Base-by-base conservation (phyloP, 2,888 invertebrate genomes). In the Kuschelorhynchus macadamiae region DNA sequence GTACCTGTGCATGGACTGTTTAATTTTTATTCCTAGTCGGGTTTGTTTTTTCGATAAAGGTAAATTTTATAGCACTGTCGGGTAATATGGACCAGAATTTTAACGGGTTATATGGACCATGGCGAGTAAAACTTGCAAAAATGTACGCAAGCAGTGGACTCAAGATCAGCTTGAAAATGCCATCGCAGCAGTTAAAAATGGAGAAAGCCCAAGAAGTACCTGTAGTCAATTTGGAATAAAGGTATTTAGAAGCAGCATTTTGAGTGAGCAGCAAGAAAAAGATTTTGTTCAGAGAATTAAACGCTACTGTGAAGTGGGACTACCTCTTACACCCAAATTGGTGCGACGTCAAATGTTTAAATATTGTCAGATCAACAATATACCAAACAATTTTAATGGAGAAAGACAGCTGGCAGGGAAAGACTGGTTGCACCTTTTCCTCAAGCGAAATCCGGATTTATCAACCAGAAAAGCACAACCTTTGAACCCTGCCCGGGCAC, bases 401-500 rank as follows among this genome's bases (percentile, higher is more conserved):
- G 46, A 57, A 17, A 57, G 46, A 16, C 44, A 57, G 32, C 25
- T 32, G 14, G 46, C 57, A 12, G 57, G 57, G 14, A 57, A 44
- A 17, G 57, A 57, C 46, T 57, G 57, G 57, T 18, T 46, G 14
- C 17, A 18, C n/a, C 16, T 57, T n/a, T 57, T 44, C 33, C 57
- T 57, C 25, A 57, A 32, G 14, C 44, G 16, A 30, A 21, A 46
- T 30, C 9, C 71, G 8, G 68, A 72, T 42, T 39, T 77, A 14
- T 42, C 71, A 7, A 70, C 50, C 33, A 25, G 76, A 42, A 76
- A 73, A 52, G 71, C 74, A 9, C 77, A 78, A 55, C 56, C 49
- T 5, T 59, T 78, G 70, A 78, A 78, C 44, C 71, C 72, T 52
- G 74, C 71, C 5, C 49, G 75, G 25, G 75, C 73, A 16, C 74